Conservation (phyloP, 2,113 vertebrate species). For the Hylia prasina region DNA sequence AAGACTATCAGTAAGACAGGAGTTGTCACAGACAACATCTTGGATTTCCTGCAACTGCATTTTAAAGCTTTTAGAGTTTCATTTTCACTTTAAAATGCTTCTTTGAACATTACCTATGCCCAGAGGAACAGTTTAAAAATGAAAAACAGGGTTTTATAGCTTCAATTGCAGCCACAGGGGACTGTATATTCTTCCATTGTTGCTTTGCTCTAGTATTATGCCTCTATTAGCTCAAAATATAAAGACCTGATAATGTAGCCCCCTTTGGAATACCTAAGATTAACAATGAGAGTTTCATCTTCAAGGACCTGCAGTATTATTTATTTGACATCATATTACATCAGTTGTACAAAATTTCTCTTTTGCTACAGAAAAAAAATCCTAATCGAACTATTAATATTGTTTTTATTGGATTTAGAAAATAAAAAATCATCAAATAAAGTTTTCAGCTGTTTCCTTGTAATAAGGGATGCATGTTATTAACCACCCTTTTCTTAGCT, state of each 20-base stretch:
- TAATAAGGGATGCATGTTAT: neutral
- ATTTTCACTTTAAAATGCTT: constrained; percentile 56
- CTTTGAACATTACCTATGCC: constrained; percentile 50
- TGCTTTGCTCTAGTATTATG: constrained; percentile 41
- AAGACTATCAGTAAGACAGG: neutral
- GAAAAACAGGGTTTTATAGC: constrained; percentile 55
- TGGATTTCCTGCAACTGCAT: constrained; percentile 39
- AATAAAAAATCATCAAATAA: neutral
- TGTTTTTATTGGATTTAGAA: neutral
- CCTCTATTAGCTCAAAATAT: constrained; percentile 46
- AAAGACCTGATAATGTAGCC: neutral
- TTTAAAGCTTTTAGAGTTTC: constrained; percentile 56
- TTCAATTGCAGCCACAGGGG: constrained; percentile 45
- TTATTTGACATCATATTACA: neutral
- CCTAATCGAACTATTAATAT: neutral
- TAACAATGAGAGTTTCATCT: neutral
- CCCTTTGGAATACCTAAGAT: neutral
- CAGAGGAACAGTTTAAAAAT: constrained; percentile 59
- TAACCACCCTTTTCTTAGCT: neutral
- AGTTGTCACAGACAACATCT: constrained; percentile 23
- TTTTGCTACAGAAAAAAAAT: neutral
- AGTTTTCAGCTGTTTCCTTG: neutral
- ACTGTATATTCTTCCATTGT: constrained; percentile 18
- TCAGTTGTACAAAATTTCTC: neutral
- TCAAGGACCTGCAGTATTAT: neutral